Percentiles rank a stretch among this genome's conserved stretches.
Evolutionary conservation across 2,888 invertebrate genomes (phyloP).

Genomic region (Eupithecia dodoneata): DNA sequence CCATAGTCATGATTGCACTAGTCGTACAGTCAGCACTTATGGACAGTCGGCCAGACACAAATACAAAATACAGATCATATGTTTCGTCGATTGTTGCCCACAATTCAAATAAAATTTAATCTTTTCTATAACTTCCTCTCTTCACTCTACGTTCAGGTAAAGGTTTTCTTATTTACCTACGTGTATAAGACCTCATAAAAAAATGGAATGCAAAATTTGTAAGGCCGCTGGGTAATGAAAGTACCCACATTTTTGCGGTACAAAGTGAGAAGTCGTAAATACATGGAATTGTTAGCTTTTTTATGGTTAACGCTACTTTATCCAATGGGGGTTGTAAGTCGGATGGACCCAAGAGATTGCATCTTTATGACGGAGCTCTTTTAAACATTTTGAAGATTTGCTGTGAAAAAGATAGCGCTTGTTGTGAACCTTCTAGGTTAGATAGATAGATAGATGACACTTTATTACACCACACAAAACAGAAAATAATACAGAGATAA

Average conservation of each 20-base stretch:
- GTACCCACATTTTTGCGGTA: constrained; percentile 38
- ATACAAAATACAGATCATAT: no score
- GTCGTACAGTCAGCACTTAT: neutral
- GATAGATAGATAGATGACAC: no score
- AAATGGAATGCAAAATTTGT: neutral
- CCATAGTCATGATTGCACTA: neutral
- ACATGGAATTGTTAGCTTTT: constrained; percentile 61
- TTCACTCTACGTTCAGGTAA: neutral
- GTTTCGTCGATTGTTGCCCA: neutral
- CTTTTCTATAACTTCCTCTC: neutral
- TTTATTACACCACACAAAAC: no score
- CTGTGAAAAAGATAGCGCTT: constrained; percentile 15
- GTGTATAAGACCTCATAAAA: constrained; percentile 8
- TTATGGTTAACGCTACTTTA: constrained; percentile 56
- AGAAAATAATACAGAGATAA: no score
- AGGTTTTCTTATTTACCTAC: neutral
- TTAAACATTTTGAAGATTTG: constrained; percentile 8
- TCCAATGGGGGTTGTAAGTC: constrained; percentile 56
- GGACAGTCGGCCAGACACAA: neutral
- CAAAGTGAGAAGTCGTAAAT: constrained; percentile 58
- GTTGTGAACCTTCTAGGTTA: neutral
- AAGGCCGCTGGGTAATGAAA: constrained; percentile 12
- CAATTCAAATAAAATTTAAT: neutral
- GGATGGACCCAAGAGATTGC: constrained; percentile 49
- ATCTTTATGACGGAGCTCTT: constrained; percentile 43